Percentiles rank a stretch among this genome's conserved stretches.
Conservation (phyloP, 2,797 vertebrate species). For the Myioborus melanocephalus region DNA sequence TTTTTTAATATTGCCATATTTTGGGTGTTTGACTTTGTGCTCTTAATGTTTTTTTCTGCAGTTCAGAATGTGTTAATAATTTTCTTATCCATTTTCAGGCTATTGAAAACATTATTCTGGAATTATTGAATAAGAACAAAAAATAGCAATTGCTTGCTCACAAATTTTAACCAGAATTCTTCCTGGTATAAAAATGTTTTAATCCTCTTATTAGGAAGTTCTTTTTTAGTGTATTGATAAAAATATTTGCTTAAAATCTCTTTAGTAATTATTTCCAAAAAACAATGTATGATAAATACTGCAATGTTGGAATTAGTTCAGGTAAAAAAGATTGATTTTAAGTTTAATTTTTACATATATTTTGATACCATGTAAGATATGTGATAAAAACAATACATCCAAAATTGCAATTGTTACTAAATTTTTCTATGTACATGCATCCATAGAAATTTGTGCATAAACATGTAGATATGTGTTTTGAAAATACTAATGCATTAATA, state of each 20-base stretch:
- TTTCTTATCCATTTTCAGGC: neutral
- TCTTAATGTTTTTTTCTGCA: neutral
- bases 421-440: accelerated
- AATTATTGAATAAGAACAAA: neutral
- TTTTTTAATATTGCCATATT: neutral
- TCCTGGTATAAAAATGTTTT: neutral
- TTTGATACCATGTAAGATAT: neutral
- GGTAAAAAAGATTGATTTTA: neutral
- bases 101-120: neutral
- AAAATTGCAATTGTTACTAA: neutral
- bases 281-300: neutral
- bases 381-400: neutral
- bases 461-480: neutral
- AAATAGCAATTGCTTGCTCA: neutral
- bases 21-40: neutral
- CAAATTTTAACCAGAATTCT: neutral
- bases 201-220: neutral
- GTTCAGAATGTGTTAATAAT: neutral
- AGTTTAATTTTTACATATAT: neutral
- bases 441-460: neutral
- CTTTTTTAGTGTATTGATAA: slow-evolving; percentile 11
- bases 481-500: neutral
- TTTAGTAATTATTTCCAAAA: slow-evolving; percentile 27
- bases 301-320: neutral
- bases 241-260: neutral